Evolutionary conservation across 1,140 invertebrate species (phyloP).

Genomic region (Brachionus koreanus): DNA sequence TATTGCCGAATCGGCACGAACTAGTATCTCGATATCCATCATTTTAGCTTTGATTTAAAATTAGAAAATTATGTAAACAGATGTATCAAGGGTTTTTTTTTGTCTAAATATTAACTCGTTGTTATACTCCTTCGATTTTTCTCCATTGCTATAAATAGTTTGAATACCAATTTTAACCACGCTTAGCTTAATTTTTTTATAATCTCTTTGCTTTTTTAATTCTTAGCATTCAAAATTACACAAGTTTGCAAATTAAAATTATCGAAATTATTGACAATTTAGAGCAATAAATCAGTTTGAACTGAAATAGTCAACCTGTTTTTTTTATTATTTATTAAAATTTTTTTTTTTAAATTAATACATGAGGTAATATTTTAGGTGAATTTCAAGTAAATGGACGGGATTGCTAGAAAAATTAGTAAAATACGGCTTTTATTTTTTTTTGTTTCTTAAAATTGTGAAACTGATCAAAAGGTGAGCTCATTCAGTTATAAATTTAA

Average conservation of each 20-base stretch:
- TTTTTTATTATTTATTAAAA: too few relatives aligned
- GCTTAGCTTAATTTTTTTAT: background rate
- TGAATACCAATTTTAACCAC: background rate
- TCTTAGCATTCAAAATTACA: background rate
- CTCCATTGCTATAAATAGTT: background rate
- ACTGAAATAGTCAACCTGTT: too few relatives aligned
- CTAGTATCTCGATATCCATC: slow-evolving; percentile 32
- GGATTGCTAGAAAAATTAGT: too few relatives aligned
- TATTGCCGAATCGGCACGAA: background rate
- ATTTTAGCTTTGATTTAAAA: background rate
- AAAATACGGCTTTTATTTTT: too few relatives aligned
- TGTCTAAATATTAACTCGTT: background rate
- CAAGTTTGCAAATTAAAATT: too few relatives aligned
- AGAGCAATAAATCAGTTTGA: too few relatives aligned
- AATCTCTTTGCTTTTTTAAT: background rate
- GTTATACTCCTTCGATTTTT: slow-evolving; percentile 13
- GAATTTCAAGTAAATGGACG: too few relatives aligned
- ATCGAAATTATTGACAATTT: background rate
- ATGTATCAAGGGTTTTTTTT: background rate
- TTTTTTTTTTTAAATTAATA: too few relatives aligned
- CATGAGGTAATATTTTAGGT: too few relatives aligned
- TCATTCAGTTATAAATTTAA: too few relatives aligned
- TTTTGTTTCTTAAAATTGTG: too few relatives aligned
- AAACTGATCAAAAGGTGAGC: too few relatives aligned
- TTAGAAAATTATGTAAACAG: background rate